Conservation (phyloP, 35 echinoderm and acorn worm genomes). For the Patiria miniata region DNA sequence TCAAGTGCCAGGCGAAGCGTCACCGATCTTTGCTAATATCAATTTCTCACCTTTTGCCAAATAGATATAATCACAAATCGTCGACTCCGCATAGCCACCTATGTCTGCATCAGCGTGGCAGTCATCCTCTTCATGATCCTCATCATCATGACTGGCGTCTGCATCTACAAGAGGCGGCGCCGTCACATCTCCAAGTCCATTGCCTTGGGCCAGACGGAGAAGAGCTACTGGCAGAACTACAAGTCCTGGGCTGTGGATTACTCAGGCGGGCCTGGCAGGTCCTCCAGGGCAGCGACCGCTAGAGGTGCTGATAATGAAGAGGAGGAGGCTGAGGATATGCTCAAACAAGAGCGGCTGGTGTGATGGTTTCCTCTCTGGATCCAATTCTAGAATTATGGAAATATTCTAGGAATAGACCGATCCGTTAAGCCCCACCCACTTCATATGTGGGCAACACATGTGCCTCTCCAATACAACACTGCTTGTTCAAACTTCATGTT, state of each 20-base stretch:
- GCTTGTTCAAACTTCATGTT: too few relatives aligned
- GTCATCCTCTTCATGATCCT: slow-evolving; percentile 33
- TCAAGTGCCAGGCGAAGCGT: too few relatives aligned
- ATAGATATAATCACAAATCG: slow-evolving; percentile 17
- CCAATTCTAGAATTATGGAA: slow-evolving; percentile 3
- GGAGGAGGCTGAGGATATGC: neutral
- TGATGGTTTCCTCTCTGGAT: neutral
- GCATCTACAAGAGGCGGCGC: slow-evolving; percentile 36
- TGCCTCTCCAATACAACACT: too few relatives aligned
- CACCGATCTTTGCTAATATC: too few relatives aligned
- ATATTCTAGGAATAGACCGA: too few relatives aligned
- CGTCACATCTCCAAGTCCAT: neutral
- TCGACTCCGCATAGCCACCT: slow-evolving; percentile 28
- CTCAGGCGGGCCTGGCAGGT: neutral
- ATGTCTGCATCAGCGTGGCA: slow-evolving; percentile 17
- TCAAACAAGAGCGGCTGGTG: neutral
- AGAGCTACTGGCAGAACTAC: slow-evolving; percentile 56
- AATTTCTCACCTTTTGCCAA: too few relatives aligned
- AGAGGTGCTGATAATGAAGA: slow-evolving; percentile 11
- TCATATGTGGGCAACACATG: too few relatives aligned
- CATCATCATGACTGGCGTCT: slow-evolving; percentile 28
- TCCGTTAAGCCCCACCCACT: too few relatives aligned
- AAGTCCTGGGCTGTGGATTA: slow-evolving; percentile 49
- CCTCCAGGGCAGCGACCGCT: neutral
- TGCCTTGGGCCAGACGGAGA: neutral